Evolutionary conservation across 2,888 invertebrate genomes (phyloP), one percentile per base, ranked within the genome.

Genomic region (Polydrusus tereticollis): DNA sequence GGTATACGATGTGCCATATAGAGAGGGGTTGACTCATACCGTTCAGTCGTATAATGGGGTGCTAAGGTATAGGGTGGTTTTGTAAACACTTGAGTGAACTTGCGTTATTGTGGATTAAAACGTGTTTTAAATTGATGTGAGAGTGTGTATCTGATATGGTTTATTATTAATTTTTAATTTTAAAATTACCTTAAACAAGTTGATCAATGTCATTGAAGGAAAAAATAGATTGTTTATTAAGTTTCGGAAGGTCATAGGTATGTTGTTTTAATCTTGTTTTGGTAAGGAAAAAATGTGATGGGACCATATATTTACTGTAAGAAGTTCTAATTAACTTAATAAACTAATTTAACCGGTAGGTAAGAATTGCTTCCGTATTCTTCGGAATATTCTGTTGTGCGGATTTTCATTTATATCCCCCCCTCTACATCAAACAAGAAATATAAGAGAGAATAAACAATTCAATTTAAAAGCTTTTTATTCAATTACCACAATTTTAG

Each of bases 41-140:
- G 45, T 47, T 14, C 52, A 55, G 52, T 55, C 29, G 16, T 29
- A 5, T 29, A 55, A 55, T 55, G 29, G 52, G 52, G 52, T 55
- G 52, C 29, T 16, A 29, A 55, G 10, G 29, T 18, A 29, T 55
- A 55, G 52, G 52, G 52, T 18, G 52, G 23, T 29, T 29, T 55
- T 12, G 52, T 29, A 10, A 14, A 55, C n/a, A n/a, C n/a, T n/a
- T n/a, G n/a, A n/a, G n/a, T n/a, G n/a, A n/a, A n/a, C n/a, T n/a
- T 0, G 4, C 10, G 52, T 29, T 7, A 18, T 1, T 10, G 52
- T 55, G 29, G 16, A 55, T 7, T 16, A 23, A 29, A 29, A 55
- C 16, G 29, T 55, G 29, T 16, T 55, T 55, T 55, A 29, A 55
- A 55, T 55, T 55, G 10, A 29, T 55, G 52, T 55, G 52, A 52